phyloP scores from a whole-genome alignment of 2,888 invertebrate genomes.

The Encarsia formosa region DNA sequence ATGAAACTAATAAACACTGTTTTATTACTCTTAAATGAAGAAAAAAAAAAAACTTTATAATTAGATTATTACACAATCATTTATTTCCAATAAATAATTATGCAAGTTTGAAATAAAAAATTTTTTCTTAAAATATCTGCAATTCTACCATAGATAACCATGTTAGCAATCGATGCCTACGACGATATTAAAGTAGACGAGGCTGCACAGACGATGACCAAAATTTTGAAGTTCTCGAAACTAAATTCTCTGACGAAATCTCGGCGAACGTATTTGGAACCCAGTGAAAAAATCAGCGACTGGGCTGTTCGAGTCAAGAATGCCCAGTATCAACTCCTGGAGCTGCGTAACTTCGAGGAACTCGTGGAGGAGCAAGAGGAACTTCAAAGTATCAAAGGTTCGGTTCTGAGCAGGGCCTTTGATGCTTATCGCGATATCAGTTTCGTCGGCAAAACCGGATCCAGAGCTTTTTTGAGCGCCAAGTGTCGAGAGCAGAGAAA shows the following conservation, averaged over 20 bases:
- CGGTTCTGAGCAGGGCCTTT: conserved; percentile 44
- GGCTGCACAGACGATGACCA: not conserved
- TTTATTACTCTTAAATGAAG: too few relatives aligned
- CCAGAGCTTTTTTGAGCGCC: conserved; percentile 43
- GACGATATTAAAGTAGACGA: conserved; percentile 4
- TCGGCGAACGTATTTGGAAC: not conserved
- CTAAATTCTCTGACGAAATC: not conserved
- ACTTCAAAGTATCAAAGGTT: conserved; percentile 38
- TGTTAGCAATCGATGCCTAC: conserved; percentile 10
- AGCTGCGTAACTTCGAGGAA: not conserved
- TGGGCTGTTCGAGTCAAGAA: not conserved
- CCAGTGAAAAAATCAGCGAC: not conserved
- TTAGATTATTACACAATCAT: too few relatives aligned
- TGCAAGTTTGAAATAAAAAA: too few relatives aligned
- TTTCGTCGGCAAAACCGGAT: conserved; percentile 48
- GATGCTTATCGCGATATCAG: conserved; percentile 47
- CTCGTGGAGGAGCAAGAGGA: not conserved
- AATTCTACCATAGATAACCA: conserved; percentile 3
- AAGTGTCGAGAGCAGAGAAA: conserved; percentile 35
- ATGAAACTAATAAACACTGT: too few relatives aligned
- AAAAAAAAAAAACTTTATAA: too few relatives aligned
- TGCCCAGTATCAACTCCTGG: not conserved
- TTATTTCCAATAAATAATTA: too few relatives aligned
- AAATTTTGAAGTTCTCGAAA: not conserved
- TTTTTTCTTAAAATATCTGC: too few relatives aligned